Evolutionary conservation across 2,797 vertebrate genomes (phyloP).

Genomic region (Crenuchus spilurus): DNA sequence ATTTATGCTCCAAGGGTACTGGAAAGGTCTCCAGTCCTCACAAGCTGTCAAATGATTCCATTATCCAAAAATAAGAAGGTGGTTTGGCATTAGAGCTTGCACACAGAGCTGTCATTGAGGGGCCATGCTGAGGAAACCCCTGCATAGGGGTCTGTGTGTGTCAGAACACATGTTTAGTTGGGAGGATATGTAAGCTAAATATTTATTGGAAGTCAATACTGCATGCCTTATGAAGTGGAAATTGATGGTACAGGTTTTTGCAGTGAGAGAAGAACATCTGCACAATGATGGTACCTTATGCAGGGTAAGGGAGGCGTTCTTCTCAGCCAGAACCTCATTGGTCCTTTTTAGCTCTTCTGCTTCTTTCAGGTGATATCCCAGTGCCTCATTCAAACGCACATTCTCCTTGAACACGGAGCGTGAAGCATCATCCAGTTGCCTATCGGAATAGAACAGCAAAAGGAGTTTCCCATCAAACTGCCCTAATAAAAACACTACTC

Average conservation of each 20-base stretch:
- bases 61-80: constrained; percentile 47
- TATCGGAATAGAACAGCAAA: constrained; percentile 58
- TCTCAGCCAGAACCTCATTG: constrained; percentile 70
- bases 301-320: constrained; percentile 74
- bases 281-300: constrained; percentile 71
- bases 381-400: constrained; percentile 79
- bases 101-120: constrained; percentile 47
- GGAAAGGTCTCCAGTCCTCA: constrained; percentile 36
- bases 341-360: constrained; percentile 74
- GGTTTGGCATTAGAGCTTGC: constrained; percentile 44
- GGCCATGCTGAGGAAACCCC: constrained; percentile 7
- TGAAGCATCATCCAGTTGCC: constrained; percentile 81
- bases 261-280: background rate
- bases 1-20: constrained; percentile 36
- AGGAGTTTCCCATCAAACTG: background rate
- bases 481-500: background rate
- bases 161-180: constrained; percentile 22
- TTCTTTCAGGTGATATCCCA: constrained; percentile 82
- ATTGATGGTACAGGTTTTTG: constrained; percentile 12
- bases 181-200: constrained; percentile 31
- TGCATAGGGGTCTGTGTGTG: constrained; percentile 34
- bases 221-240: constrained; percentile 9
- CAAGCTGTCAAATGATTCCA: constrained; percentile 42
- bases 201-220: constrained; percentile 32
- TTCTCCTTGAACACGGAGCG: constrained; percentile 86